These are phyloP conservation scores for Arnoldichthys spilopterus DNA, from an alignment of 2,797 vertebrate species.

Conservation along the genomic window DNA sequence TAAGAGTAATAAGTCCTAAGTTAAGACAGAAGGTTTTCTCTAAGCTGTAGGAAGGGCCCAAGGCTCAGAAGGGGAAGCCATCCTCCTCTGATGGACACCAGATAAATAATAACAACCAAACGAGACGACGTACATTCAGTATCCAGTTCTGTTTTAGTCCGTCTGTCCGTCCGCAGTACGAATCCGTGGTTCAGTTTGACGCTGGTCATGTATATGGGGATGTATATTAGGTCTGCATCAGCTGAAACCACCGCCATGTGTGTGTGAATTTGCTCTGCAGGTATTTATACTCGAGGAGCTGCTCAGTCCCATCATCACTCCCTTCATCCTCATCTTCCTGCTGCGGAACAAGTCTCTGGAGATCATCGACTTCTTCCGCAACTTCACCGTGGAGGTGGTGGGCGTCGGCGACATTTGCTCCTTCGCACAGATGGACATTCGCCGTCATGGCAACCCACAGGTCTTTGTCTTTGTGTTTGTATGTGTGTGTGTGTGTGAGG, in stretches of 20 bases:
- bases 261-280: conserved; percentile 65
- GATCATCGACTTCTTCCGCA: conserved; percentile 98
- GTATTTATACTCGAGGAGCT: conserved; percentile 97
- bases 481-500: no score
- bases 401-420: conserved; percentile 97
- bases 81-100: no score
- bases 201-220: neutral
- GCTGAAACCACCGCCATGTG: neutral
- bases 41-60: no score
- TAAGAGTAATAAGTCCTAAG: no score
- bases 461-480: conserved; percentile 61
- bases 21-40: no score
- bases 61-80: no score
- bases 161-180: no score
- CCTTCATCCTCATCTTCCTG: conserved; percentile 93
- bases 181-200: neutral
- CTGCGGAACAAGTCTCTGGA: conserved; percentile 94
- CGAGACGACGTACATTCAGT: no score
- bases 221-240: neutral
- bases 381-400: conserved; percentile 96
- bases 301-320: conserved; percentile 94
- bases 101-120: no score
- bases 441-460: conserved; percentile 94
- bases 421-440: conserved; percentile 98
- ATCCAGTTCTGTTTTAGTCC: no score